phyloP scores from a whole-genome alignment of 2,113 vertebrate species.

The Pseudolaguvia tuberculata region DNA sequence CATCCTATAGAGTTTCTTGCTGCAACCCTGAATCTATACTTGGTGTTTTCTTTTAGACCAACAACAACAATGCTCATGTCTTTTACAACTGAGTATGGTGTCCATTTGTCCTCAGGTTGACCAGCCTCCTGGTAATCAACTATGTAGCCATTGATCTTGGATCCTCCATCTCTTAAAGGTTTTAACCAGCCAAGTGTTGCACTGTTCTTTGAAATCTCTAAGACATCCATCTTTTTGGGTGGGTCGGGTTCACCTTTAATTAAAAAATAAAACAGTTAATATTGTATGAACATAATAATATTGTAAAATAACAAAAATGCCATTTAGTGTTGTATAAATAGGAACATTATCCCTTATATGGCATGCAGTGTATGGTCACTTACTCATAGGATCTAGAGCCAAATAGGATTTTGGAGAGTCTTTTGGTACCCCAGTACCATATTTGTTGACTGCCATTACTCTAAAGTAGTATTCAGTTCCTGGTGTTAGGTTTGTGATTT shows the following conservation, averaged over 20 bases:
- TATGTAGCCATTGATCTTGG: constrained; percentile 94
- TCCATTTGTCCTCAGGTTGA: constrained; percentile 82
- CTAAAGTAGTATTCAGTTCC: constrained; percentile 94
- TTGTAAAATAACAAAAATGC: background rate
- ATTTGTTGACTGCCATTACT: constrained; percentile 93
- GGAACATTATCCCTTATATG: background rate
- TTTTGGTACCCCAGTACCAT: constrained; percentile 86
- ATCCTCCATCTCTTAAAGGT: constrained; percentile 89
- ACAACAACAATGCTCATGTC: constrained; percentile 91
- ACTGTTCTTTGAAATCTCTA: constrained; percentile 90
- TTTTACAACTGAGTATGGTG: constrained; percentile 91
- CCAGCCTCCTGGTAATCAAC: constrained; percentile 88
- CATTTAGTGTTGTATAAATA: background rate
- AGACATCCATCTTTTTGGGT: constrained; percentile 92
- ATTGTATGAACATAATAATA: no score
- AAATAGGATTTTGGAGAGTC: constrained; percentile 86
- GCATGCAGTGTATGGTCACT: constrained; percentile 59
- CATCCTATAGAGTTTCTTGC: constrained; percentile 91
- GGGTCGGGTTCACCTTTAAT: constrained; percentile 89
- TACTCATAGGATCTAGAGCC: constrained; percentile 89
- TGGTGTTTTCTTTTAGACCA: constrained; percentile 91
- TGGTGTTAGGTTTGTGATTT: constrained; percentile 81
- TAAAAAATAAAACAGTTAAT: background rate
- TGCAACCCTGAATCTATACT: constrained; percentile 92
- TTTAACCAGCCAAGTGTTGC: constrained; percentile 89